These are phyloP conservation scores for Syrphus vitripennis DNA, from an alignment of 2,888 invertebrate species.

Conservation along the genomic window DNA sequence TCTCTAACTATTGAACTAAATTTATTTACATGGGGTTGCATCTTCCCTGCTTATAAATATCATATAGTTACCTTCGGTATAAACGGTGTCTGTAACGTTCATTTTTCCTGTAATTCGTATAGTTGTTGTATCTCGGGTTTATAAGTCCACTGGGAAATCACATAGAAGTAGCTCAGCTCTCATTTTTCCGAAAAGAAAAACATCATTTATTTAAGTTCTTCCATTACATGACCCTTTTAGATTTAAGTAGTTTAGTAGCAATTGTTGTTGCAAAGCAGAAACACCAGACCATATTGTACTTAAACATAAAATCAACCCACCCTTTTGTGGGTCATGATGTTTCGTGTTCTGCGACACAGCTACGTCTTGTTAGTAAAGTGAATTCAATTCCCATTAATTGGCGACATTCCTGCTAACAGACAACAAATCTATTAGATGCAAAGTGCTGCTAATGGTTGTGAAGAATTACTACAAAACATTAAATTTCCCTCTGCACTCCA, in stretches of 20 bases:
- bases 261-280: slow-evolving; percentile 24
- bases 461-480: not conserved
- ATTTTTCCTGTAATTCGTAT: not conserved
- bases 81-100: not conserved
- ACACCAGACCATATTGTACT: slow-evolving; percentile 15
- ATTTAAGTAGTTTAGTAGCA: too few relatives aligned
- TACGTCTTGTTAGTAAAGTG: slow-evolving; percentile 13
- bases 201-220: slow-evolving; percentile 37
- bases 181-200: not conserved
- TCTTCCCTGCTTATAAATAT: not conserved
- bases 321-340: slow-evolving; percentile 18
- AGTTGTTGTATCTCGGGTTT: slow-evolving; percentile 5
- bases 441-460: slow-evolving; percentile 33
- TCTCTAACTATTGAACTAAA: not conserved
- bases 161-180: slow-evolving; percentile 36
- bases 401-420: slow-evolving; percentile 47
- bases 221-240: slow-evolving; percentile 57
- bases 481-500: not conserved
- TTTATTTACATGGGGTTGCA: not conserved
- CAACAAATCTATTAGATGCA: slow-evolving; percentile 16
- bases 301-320: slow-evolving; percentile 3
- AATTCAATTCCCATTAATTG: slow-evolving; percentile 52
- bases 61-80: not conserved
- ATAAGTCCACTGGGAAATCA: slow-evolving; percentile 63
- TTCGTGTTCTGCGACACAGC: not conserved